These are phyloP conservation scores for Hecatera dysodea DNA, from an alignment of 2,888 invertebrate genomes.

Conservation along the genomic window DNA sequence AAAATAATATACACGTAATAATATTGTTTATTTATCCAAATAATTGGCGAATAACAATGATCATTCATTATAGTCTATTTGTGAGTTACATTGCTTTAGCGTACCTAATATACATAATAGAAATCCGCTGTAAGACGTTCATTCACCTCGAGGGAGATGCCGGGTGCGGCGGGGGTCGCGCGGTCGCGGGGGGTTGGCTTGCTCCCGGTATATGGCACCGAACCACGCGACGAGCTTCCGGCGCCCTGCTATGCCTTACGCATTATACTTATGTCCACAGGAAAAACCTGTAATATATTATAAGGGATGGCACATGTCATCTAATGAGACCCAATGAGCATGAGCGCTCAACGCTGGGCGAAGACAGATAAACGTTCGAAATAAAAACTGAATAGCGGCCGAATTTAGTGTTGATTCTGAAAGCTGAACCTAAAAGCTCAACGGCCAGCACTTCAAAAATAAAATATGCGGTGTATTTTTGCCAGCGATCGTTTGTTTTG, in stretches of 20 bases:
- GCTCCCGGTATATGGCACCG: constrained; percentile 61
- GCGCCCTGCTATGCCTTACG: constrained; percentile 54
- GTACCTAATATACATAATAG: constrained; percentile 75
- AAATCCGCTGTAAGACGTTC: constrained; percentile 80
- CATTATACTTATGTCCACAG: constrained; percentile 55
- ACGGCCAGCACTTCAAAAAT: background rate
- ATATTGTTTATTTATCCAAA: too few relatives aligned
- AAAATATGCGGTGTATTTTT: constrained; percentile 7
- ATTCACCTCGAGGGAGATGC: constrained; percentile 79
- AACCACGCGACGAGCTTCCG: constrained; percentile 70
- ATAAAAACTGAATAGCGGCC: background rate
- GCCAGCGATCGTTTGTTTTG: constrained; percentile 37
- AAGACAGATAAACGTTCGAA: too few relatives aligned
- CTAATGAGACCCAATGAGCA: constrained; percentile 13
- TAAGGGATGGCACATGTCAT: constrained; percentile 28
- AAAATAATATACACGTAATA: too few relatives aligned
- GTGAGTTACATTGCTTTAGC: constrained; percentile 59
- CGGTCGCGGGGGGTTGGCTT: constrained; percentile 48
- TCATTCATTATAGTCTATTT: constrained; percentile 39
- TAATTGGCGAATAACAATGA: constrained; percentile 1
- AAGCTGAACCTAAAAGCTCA: constrained; percentile 1
- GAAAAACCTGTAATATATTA: constrained; percentile 43
- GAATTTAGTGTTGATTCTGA: background rate
- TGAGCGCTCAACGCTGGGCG: background rate
- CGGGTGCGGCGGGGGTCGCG: constrained; percentile 58